phyloP scores from a whole-genome alignment of 1,140 invertebrate genomes.

The Neodiprion virginianus region DNA sequence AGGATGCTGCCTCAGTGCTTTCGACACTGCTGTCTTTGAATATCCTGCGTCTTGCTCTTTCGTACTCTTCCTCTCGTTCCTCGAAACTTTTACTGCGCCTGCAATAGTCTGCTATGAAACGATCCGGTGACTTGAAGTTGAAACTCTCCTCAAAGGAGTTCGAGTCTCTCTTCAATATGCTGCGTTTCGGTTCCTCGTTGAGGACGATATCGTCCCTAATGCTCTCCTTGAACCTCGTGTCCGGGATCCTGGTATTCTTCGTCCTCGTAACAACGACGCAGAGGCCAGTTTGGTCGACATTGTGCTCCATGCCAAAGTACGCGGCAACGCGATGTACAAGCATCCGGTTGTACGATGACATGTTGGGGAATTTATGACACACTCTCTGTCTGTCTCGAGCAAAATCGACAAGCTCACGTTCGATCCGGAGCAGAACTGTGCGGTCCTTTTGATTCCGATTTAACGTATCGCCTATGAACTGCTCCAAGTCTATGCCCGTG shows the following conservation, averaged over 20 bases:
- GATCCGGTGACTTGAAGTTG: constrained; percentile 68
- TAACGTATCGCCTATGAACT: constrained; percentile 89
- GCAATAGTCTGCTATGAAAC: constrained; percentile 69
- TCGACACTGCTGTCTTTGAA: constrained; percentile 69
- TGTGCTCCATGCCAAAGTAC: constrained; percentile 93
- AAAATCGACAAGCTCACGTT: constrained; percentile 84
- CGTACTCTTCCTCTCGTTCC: constrained; percentile 88
- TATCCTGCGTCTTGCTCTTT: constrained; percentile 80
- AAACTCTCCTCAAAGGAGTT: constrained; percentile 78
- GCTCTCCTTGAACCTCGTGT: constrained; percentile 68
- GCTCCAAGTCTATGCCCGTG: constrained; percentile 81
- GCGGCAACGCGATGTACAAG: constrained; percentile 91
- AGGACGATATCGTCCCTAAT: constrained; percentile 67
- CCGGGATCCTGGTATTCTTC: constrained; percentile 77
- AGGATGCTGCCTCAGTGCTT: constrained; percentile 49
- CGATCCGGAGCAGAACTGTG: constrained; percentile 83
- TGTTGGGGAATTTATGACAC: constrained; percentile 83
- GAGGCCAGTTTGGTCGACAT: constrained; percentile 86
- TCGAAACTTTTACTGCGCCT: constrained; percentile 88
- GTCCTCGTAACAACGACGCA: constrained; percentile 85
- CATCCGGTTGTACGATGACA: constrained; percentile 95
- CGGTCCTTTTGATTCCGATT: constrained; percentile 90
- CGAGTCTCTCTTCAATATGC: constrained; percentile 84
- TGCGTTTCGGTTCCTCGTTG: constrained; percentile 74
- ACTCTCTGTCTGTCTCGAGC: constrained; percentile 83